phyloP scores from a whole-genome alignment of 2,797 vertebrate genomes.

The Cirrhinus mrigala region DNA sequence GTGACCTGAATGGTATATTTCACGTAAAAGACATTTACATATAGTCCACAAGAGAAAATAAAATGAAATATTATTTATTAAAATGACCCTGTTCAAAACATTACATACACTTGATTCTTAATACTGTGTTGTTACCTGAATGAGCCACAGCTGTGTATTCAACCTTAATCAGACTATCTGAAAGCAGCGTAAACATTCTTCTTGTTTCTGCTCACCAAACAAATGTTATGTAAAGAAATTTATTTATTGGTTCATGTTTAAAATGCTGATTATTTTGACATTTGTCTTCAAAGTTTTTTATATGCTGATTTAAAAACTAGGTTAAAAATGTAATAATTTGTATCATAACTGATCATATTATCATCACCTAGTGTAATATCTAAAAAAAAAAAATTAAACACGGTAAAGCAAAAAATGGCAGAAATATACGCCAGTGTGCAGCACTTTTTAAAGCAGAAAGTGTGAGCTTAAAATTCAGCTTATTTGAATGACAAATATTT shows the following conservation, averaged over 20 bases:
- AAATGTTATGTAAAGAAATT: background rate
- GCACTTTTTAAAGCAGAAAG: background rate
- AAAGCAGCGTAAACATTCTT: no score
- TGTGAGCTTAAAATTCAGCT: background rate
- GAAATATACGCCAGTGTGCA: background rate
- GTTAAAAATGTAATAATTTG: no score
- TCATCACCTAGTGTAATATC: background rate
- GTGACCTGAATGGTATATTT: no score
- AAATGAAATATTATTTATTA: no score
- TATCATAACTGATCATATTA: no score
- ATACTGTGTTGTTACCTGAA: no score
- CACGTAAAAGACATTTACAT: no score
- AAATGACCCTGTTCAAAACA: no score
- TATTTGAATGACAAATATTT: conserved; percentile 14
- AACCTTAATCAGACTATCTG: no score
- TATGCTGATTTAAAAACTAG: background rate
- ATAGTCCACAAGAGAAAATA: no score
- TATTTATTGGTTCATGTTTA: background rate
- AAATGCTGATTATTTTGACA: background rate
- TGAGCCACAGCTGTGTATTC: no score
- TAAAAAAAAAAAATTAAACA: background rate
- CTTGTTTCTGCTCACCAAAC: background rate
- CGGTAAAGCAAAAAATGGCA: background rate
- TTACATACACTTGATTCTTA: no score
- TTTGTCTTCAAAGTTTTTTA: background rate